Conservation (phyloP, 2,113 vertebrate genomes). For the Aldabrachelys gigantea region DNA sequence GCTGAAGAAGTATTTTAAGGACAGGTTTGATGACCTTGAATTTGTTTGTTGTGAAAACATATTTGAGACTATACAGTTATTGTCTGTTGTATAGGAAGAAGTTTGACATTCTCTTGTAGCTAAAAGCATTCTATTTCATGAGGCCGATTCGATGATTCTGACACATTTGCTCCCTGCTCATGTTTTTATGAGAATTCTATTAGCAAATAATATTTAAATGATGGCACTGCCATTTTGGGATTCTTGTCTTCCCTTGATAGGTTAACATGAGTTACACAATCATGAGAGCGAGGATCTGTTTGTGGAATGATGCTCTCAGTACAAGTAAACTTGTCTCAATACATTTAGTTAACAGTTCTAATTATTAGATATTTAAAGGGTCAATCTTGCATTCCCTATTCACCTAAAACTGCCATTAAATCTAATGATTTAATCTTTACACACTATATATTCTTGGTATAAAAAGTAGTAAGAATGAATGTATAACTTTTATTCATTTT, state of each 20-base stretch:
- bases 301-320: neutral
- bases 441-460: neutral
- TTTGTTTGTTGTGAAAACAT: neutral
- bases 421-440: neutral
- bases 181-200: neutral
- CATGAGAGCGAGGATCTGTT: neutral
- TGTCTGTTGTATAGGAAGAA: neutral
- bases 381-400: neutral
- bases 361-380: neutral
- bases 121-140: neutral
- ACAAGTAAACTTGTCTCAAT: neutral
- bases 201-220: neutral
- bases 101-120: neutral
- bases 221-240: neutral
- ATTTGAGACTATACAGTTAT: neutral
- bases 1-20: neutral
- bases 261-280: neutral
- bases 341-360: neutral
- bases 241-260: neutral
- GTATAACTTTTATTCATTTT: neutral
- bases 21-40: neutral
- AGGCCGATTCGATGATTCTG: neutral
- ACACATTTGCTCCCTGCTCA: neutral
- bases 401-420: neutral
- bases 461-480: neutral